Conservation (phyloP, 2,797 vertebrate genomes). For the Crocodylus rhombifer region DNA sequence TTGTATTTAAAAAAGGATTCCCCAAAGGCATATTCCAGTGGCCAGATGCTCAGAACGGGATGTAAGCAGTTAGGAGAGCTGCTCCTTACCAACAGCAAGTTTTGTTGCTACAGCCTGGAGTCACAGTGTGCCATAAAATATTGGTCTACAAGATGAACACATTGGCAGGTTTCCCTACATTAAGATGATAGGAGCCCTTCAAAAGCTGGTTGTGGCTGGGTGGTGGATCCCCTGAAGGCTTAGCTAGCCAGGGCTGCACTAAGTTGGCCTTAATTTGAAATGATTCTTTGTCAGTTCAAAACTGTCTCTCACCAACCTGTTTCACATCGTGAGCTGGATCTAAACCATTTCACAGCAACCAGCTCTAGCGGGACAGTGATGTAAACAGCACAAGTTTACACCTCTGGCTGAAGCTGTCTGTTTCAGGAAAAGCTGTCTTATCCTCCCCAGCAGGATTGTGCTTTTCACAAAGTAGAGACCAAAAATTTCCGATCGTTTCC, state of each 20-base stretch:
- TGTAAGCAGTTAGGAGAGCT: not conserved
- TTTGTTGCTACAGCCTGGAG: not conserved
- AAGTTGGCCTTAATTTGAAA: not conserved
- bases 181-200: not conserved
- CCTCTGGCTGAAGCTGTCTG: conserved; percentile 8
- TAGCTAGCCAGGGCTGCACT: not conserved
- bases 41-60: not conserved
- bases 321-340: not conserved
- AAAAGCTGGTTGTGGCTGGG: not conserved
- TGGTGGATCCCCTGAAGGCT: not conserved
- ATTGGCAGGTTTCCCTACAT: not conserved
- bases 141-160: not conserved
- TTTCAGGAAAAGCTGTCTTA: conserved; percentile 5
- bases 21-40: rapidly evolving
- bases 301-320: not conserved
- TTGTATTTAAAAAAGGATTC: not conserved
- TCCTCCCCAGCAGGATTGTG: not conserved
- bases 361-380: not conserved
- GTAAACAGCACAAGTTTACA: not conserved
- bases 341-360: not conserved
- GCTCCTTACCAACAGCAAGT: not conserved
- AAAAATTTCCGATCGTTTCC: not conserved
- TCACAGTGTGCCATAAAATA: not conserved
- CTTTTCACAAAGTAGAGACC: not conserved
- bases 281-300: not conserved